Conservation (phyloP, 2,888 invertebrate genomes). For the Camponotus fellah region DNA sequence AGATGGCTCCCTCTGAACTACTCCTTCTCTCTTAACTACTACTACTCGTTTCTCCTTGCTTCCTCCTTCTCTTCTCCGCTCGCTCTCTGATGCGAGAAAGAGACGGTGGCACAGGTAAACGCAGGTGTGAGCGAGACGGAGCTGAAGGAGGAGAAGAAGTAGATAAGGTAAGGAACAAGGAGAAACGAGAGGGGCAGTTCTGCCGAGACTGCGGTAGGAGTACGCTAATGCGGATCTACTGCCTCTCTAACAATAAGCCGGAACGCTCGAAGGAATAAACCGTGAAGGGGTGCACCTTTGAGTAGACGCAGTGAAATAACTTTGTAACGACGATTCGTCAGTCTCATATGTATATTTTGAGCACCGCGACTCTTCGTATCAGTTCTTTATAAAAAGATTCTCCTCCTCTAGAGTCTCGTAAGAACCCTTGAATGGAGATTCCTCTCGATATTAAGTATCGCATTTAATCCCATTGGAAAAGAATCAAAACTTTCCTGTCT, state of each 20-base stretch:
- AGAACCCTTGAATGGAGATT: constrained; percentile 39
- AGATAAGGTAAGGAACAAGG: constrained; percentile 36
- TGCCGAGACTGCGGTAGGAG: constrained; percentile 70
- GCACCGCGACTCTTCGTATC: neutral
- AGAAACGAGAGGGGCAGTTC: constrained; percentile 51
- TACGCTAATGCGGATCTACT: constrained; percentile 78
- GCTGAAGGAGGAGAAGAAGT: constrained; percentile 52
- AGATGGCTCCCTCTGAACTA: constrained; percentile 52
- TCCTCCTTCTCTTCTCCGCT: constrained; percentile 25
- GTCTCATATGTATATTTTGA: constrained; percentile 4
- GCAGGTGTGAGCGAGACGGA: constrained; percentile 57
- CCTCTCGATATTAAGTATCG: neutral
- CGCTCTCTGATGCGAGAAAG: constrained; percentile 45
- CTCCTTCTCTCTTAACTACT: constrained; percentile 49
- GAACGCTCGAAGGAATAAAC: constrained; percentile 74
- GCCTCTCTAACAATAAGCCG: constrained; percentile 76
- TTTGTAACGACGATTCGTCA: constrained; percentile 45
- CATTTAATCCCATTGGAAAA: constrained; percentile 18
- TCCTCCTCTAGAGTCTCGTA: constrained; percentile 1
- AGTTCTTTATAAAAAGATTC: neutral
- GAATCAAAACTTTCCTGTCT: neutral
- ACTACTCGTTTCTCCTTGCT: constrained; percentile 39
- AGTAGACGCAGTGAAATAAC: constrained; percentile 47
- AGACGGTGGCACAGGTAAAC: constrained; percentile 44
- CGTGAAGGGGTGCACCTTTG: constrained; percentile 57